Percentiles rank a stretch among this genome's conserved stretches.
Evolutionary conservation across 2,797 vertebrate genomes (phyloP).

Genomic region (Uromys caudimaculatus): DNA sequence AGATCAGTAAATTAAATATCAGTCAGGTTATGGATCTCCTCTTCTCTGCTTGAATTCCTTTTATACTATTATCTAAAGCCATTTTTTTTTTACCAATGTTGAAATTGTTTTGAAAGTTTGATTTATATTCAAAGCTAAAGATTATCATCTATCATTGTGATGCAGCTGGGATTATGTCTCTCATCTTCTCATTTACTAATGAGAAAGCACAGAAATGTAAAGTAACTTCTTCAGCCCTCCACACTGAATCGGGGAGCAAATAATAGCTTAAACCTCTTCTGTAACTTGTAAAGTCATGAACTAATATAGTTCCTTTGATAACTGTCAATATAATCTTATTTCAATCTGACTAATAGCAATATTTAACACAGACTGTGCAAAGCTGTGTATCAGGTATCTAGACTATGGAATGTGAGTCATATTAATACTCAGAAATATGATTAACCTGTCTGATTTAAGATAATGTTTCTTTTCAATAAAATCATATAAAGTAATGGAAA

Average conservation of each 20-base stretch:
- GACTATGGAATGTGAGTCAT: constrained; percentile 49
- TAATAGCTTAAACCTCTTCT: not conserved
- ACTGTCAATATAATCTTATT: constrained; percentile 8
- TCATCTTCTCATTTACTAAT: not conserved
- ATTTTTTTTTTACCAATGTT: not conserved
- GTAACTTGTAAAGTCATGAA: not conserved
- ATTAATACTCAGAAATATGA: constrained; percentile 62
- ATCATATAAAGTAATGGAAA: constrained; percentile 61
- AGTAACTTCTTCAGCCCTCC: not conserved
- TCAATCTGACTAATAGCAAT: constrained; percentile 17
- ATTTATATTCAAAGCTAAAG: not conserved
- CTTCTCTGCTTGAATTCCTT: constrained; percentile 29
- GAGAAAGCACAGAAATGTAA: not conserved
- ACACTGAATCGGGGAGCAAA: not conserved
- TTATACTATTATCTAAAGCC: not conserved
- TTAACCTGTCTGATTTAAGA: constrained; percentile 64
- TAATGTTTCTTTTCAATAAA: constrained; percentile 65
- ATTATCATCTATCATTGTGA: not conserved
- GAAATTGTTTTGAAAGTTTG: not conserved
- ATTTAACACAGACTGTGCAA: constrained; percentile 57
- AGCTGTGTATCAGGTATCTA: not conserved
- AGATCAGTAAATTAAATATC: not conserved
- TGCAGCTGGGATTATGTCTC: not conserved
- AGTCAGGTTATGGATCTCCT: not conserved
- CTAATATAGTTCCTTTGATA: not conserved